A percentile compares a stretch with the other conserved stretches of the same genome.
These are phyloP conservation scores for Okamejei kenojei DNA, from an alignment of 2,797 vertebrate species.

Conservation along the genomic window DNA sequence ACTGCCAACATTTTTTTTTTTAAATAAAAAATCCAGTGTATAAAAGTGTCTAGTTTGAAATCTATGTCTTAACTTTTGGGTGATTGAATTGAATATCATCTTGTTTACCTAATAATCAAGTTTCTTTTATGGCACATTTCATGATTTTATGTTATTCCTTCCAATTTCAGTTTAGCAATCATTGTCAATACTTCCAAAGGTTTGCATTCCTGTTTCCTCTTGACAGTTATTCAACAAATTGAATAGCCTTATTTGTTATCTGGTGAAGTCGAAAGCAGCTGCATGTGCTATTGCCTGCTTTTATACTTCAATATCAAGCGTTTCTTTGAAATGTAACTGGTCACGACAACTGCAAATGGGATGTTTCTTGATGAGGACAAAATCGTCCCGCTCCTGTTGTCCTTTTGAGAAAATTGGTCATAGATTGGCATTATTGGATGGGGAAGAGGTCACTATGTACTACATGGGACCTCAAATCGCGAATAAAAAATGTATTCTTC, in stretches of 20 bases:
- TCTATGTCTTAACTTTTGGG: background rate
- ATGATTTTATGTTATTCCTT: too few species aligned
- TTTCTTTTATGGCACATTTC: too few species aligned
- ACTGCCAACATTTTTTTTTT: background rate
- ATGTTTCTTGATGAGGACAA: background rate
- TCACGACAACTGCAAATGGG: background rate
- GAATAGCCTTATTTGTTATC: background rate
- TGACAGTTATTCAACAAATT: background rate
- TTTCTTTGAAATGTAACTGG: background rate
- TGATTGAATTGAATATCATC: background rate
- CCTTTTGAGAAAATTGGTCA: background rate
- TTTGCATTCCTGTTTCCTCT: background rate
- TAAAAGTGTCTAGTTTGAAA: background rate
- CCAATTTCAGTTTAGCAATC: background rate
- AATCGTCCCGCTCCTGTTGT: background rate
- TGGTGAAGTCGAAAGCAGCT: background rate
- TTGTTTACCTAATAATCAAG: too few species aligned
- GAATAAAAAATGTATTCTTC: background rate
- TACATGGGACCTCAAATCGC: background rate
- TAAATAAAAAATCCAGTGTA: background rate
- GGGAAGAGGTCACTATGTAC: background rate
- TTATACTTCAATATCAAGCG: background rate
- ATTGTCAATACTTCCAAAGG: background rate
- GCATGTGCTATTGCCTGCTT: background rate
- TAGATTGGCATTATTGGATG: background rate